Evolutionary conservation across 1,140 invertebrate species (phyloP).

Genomic region (Drosophila nebulosa): DNA sequence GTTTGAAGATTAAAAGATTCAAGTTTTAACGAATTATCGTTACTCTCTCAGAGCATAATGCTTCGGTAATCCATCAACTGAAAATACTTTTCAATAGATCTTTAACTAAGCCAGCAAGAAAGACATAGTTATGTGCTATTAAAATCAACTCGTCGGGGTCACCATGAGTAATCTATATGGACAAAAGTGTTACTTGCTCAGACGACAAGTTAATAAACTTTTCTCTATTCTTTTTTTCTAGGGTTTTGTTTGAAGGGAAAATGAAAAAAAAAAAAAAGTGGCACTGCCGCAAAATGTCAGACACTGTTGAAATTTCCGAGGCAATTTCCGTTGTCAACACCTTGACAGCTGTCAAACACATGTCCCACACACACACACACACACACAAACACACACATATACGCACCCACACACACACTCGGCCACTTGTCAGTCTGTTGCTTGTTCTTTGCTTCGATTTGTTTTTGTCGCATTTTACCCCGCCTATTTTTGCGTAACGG

Average conservation of each 20-base stretch:
- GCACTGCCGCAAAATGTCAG: slow-evolving; percentile 38
- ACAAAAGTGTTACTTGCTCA: background rate
- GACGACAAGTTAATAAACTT: background rate
- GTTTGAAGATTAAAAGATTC: too few species aligned
- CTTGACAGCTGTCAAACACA: slow-evolving; percentile 70
- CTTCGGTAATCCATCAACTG: too few species aligned
- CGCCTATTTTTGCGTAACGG: slow-evolving; percentile 43
- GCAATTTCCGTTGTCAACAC: slow-evolving; percentile 77
- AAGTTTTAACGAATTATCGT: too few species aligned
- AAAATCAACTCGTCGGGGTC: too few species aligned
- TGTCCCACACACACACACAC: slow-evolving; percentile 27
- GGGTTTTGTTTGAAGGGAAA: background rate
- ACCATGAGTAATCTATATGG: background rate
- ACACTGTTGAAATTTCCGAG: slow-evolving; percentile 72
- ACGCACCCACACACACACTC: slow-evolving; percentile 1
- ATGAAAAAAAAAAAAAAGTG: background rate
- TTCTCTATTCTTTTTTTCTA: too few species aligned
- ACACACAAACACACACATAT: slow-evolving; percentile 5
- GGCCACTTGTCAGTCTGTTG: slow-evolving; percentile 34
- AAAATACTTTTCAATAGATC: too few species aligned
- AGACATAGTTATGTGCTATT: too few species aligned
- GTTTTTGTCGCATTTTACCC: background rate
- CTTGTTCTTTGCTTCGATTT: slow-evolving; percentile 21
- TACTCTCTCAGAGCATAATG: too few species aligned
- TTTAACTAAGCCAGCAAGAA: too few species aligned